Evolutionary conservation across 2,888 invertebrate genomes (phyloP).

Genomic region (Drosophila pegasa): DNA sequence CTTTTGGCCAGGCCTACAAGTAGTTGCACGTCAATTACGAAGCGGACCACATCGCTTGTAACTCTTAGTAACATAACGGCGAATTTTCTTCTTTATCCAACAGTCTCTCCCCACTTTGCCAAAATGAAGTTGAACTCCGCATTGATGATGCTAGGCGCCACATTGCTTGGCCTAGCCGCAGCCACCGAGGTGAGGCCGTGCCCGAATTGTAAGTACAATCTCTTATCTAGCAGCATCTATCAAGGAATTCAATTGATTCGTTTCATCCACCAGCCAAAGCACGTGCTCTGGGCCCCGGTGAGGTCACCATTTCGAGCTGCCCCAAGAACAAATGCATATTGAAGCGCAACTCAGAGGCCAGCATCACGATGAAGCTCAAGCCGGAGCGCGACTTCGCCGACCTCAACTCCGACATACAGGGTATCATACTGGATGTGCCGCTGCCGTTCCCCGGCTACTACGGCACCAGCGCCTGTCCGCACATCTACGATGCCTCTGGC

Average conservation of each 20-base stretch:
- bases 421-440: conserved; percentile 87
- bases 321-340: conserved; percentile 88
- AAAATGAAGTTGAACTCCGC: conserved; percentile 56
- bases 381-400: conserved; percentile 86
- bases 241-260: too few species aligned
- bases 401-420: conserved; percentile 88
- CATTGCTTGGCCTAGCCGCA: conserved; percentile 43
- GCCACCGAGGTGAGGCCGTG: conserved; percentile 76
- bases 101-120: background rate
- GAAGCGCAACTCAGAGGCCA: conserved; percentile 87
- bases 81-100: background rate
- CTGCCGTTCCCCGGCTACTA: conserved; percentile 92
- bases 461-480: conserved; percentile 88
- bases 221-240: too few species aligned
- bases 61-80: too few species aligned
- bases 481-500: conserved; percentile 87
- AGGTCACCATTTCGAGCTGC: conserved; percentile 87
- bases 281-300: conserved; percentile 83
- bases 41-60: conserved; percentile 1
- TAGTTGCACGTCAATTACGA: conserved; percentile 57
- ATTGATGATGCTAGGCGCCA: conserved; percentile 51
- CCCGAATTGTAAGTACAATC: conserved; percentile 72
- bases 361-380: conserved; percentile 87
- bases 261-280: conserved; percentile 83
- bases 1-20: conserved; percentile 24